A percentile compares a stretch with the other conserved stretches of the same genome.
Conservation (phyloP, 2,797 vertebrate species). For the Rallus crepitans region DNA sequence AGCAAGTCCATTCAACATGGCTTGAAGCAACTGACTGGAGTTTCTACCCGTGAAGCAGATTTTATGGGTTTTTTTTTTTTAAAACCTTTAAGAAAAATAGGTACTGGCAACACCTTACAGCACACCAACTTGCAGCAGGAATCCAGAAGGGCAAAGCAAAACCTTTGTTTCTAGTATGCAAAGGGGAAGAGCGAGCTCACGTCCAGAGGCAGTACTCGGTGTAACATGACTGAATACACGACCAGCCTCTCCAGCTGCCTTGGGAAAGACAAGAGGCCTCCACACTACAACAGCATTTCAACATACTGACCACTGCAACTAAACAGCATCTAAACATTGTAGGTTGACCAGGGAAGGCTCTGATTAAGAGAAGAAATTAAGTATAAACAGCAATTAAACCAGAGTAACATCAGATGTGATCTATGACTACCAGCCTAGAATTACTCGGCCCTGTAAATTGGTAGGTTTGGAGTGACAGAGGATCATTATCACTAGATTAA, state of each 20-base stretch:
- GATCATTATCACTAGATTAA: neutral
- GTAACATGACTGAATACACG: rapidly evolving
- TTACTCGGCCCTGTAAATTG: neutral
- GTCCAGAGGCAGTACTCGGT: rapidly evolving
- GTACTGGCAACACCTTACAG: neutral
- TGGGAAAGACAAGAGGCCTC: neutral
- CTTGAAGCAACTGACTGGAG: neutral
- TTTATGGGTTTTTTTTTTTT: neutral
- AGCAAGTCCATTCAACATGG: neutral
- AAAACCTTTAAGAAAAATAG: neutral
- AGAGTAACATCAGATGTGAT: neutral
- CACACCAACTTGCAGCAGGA: neutral
- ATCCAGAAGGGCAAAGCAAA: neutral
- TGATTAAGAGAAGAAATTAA: neutral
- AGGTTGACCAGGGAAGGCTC: neutral
- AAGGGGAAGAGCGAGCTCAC: neutral
- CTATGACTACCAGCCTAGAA: neutral
- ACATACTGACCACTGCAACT: neutral
- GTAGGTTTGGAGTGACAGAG: neutral
- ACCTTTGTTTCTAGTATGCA: neutral
- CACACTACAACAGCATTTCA: neutral
- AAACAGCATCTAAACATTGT: neutral
- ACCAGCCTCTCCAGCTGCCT: neutral
- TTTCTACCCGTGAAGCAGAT: neutral
- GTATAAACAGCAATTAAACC: neutral